A percentile compares a stretch with the other conserved stretches of the same genome.
Evolutionary conservation across 2,797 vertebrate species (phyloP).

Genomic region (Pristis pectinata): DNA sequence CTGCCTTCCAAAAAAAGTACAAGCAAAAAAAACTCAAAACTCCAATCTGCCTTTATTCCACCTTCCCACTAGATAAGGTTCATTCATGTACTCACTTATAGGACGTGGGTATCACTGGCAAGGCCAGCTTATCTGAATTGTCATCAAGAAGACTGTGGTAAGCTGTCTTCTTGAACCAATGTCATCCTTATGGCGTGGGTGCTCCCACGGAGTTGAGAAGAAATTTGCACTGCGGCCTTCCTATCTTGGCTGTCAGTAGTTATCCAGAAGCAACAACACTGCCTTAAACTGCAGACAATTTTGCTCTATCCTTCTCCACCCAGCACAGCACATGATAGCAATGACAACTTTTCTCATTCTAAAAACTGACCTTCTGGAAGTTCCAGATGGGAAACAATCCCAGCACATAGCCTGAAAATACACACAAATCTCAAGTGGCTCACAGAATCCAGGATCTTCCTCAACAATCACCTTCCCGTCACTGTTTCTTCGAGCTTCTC

Average conservation of each 20-base stretch:
- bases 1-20: background rate
- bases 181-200: no score
- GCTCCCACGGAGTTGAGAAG: no score
- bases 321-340: background rate
- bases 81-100: no score
- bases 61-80: no score
- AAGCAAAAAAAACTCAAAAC: background rate
- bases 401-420: background rate
- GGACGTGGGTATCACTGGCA: no score
- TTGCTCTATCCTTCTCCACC: background rate
- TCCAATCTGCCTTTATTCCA: background rate
- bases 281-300: background rate
- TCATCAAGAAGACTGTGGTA: no score
- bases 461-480: background rate
- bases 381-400: background rate
- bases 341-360: background rate
- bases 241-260: background rate
- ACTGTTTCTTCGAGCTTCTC: background rate
- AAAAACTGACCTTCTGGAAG: background rate
- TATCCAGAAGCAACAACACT: background rate
- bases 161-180: no score
- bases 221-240: background rate
- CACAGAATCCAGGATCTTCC: background rate
- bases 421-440: no score
- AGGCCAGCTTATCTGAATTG: no score